Evolutionary conservation across 1,140 invertebrate genomes (phyloP), one percentile per base, ranked within the genome.

Genomic region (Lordiphosa stackelbergi): DNA sequence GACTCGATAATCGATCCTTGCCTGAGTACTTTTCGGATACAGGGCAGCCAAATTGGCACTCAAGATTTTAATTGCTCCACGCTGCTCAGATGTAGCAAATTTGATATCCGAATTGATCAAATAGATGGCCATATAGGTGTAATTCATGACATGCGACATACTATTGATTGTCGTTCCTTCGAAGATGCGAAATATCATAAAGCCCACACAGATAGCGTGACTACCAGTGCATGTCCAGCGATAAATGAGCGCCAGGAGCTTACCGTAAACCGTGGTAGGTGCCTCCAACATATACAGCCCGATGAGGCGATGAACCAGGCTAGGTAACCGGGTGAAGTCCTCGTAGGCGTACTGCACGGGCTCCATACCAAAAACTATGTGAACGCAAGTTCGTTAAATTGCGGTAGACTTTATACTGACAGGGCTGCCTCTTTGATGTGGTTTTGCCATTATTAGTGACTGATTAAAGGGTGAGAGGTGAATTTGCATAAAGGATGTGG

Each of bases 31-130:
- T 11, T 59, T 40, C 1, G 71, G 71, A 57, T 65, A 73, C 2
- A 73, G 6, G 0, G 7, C 19, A 1, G 42, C 46, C 8, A 73
- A 34, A 24, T 65, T 74, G 4, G 0, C 16, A 51, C 59, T 59
- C 0, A 73, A 28, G 0, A 12, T 51, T 2, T 42, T 38, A 5
- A 73, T 74, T 7, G 46, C 22, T 0, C 0, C 1, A 0, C 48
- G 43, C 37, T 73, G 65, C 7, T 59, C 10, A 4, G 5, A 22
- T 4, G 71, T 74, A 4, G 35, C 65, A 8, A 65, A 65, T 6
- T 73, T 73, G 2, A 55, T 69, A 12, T 69, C 65, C 22, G 70
- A 73, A 13, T 69, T 74, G 8, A 73, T 53, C 7, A 60, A 43
- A 45, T 65, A 73, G 11, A 59, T 55, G 2, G 65, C 42, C 42